phyloP scores from a whole-genome alignment of 2,113 vertebrate genomes.

The Hydrolagus affinis region DNA sequence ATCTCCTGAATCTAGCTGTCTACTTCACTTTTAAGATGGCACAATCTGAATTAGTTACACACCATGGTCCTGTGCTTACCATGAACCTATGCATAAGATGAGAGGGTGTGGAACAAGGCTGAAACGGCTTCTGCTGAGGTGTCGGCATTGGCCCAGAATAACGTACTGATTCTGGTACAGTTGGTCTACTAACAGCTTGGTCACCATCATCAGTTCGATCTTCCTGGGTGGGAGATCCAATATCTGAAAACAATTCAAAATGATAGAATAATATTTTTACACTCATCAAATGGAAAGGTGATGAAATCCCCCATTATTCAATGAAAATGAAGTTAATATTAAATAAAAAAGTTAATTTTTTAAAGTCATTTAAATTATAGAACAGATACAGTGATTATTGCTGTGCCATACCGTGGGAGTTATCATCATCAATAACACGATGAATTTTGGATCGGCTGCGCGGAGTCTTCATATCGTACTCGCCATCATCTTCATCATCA shows the following conservation, averaged over 20 bases:
- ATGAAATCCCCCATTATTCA: too few species aligned
- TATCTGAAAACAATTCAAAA: slow-evolving; percentile 52
- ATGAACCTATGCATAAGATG: slow-evolving; percentile 92
- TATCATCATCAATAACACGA: slow-evolving; percentile 71
- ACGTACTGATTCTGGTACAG: slow-evolving; percentile 39
- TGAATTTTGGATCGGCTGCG: slow-evolving; percentile 56
- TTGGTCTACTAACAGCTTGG: slow-evolving; percentile 40
- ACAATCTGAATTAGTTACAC: neutral
- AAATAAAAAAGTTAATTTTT: too few species aligned
- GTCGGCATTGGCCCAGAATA: slow-evolving; percentile 82
- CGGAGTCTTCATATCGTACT: slow-evolving; percentile 49
- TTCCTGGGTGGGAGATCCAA: slow-evolving; percentile 56
- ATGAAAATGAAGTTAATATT: too few species aligned
- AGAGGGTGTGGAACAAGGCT: slow-evolving; percentile 77
- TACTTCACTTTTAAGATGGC: neutral
- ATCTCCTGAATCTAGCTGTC: neutral
- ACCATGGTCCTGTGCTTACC: slow-evolving; percentile 52
- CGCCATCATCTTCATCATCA: slow-evolving; percentile 55
- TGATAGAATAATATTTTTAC: neutral
- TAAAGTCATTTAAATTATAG: neutral
- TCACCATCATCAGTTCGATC: slow-evolving; percentile 53
- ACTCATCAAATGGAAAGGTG: neutral
- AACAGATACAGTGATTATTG: slow-evolving; percentile 1
- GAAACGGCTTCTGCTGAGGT: slow-evolving; percentile 79
- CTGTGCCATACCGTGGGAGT: slow-evolving; percentile 68